Conservation (phyloP, 2,888 invertebrate genomes). For the Drosophila crucigera region DNA sequence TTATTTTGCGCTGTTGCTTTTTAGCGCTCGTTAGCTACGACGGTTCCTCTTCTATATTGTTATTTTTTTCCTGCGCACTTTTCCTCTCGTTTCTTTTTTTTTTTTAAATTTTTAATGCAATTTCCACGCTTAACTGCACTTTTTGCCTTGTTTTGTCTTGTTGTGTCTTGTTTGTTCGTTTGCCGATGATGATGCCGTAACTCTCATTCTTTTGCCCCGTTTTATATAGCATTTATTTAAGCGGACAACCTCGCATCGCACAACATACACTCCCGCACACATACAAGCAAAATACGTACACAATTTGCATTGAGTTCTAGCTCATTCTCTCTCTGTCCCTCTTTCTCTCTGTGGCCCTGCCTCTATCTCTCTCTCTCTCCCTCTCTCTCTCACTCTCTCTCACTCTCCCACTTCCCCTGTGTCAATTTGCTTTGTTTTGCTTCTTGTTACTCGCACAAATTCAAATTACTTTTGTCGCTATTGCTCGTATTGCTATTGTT, state of each 20-base stretch:
- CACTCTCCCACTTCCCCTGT: background rate
- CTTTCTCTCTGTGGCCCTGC: background rate
- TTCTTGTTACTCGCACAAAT: slow-evolving; percentile 63
- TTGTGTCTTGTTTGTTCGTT: slow-evolving; percentile 49
- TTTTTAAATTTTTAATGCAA: slow-evolving; percentile 76
- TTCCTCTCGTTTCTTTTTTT: slow-evolving; percentile 40
- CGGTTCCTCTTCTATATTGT: slow-evolving; percentile 36
- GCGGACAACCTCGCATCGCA: slow-evolving; percentile 40
- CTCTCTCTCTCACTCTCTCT: background rate
- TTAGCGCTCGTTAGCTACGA: slow-evolving; percentile 73
- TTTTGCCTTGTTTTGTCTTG: slow-evolving; percentile 55
- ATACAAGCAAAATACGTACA: slow-evolving; percentile 59
- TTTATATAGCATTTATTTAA: slow-evolving; percentile 74
- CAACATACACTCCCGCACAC: slow-evolving; percentile 23
- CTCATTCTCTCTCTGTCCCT: slow-evolving; percentile 1
- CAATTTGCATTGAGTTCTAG: slow-evolving; percentile 55
- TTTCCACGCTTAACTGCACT: slow-evolving; percentile 77
- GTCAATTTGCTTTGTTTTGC: slow-evolving; percentile 38
- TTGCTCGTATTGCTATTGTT: slow-evolving; percentile 57
- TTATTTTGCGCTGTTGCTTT: slow-evolving; percentile 49
- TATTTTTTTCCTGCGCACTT: slow-evolving; percentile 28
- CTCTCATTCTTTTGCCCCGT: slow-evolving; percentile 27
- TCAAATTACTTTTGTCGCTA: slow-evolving; percentile 71
- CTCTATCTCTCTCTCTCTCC: background rate
- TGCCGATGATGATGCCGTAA: slow-evolving; percentile 19